These are phyloP conservation scores for Pseudobourletiella spinata DNA, from an alignment of 1,140 invertebrate genomes.

Conservation along the genomic window DNA sequence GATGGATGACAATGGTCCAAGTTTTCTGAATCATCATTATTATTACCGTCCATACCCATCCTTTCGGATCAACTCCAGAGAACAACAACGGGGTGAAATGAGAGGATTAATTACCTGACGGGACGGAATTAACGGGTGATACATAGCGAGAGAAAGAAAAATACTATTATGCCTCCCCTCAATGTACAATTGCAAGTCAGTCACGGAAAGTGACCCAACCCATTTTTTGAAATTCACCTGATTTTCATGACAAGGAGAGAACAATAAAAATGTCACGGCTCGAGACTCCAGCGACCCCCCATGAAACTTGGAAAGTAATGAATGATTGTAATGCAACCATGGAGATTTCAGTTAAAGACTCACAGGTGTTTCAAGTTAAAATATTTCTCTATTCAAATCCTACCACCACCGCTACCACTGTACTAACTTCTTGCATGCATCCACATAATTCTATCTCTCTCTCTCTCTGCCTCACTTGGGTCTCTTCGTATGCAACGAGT, in stretches of 20 bases:
- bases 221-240: slow-evolving; percentile 13
- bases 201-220: slow-evolving; percentile 4
- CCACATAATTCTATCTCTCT: neutral
- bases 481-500: too few species aligned
- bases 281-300: slow-evolving; percentile 1
- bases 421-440: too few species aligned
- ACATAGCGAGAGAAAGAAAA: too few species aligned
- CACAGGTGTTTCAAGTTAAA: slow-evolving; percentile 5
- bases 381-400: neutral
- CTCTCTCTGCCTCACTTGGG: slow-evolving; percentile 2
- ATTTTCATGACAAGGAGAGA: slow-evolving; percentile 6
- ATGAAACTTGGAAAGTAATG: slow-evolving; percentile 3
- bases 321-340: slow-evolving; percentile 9
- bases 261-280: slow-evolving; percentile 14
- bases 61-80: too few species aligned
- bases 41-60: too few species aligned
- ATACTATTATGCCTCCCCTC: neutral
- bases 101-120: neutral
- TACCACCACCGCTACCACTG: neutral
- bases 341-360: slow-evolving; percentile 7
- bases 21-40: too few species aligned
- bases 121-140: slow-evolving; percentile 2
- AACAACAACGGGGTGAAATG: neutral
- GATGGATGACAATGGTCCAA: too few species aligned
- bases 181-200: slow-evolving; percentile 4